Evolutionary conservation across 2,888 invertebrate genomes (phyloP).

Genomic region (Scelioninae gen. 2): DNA sequence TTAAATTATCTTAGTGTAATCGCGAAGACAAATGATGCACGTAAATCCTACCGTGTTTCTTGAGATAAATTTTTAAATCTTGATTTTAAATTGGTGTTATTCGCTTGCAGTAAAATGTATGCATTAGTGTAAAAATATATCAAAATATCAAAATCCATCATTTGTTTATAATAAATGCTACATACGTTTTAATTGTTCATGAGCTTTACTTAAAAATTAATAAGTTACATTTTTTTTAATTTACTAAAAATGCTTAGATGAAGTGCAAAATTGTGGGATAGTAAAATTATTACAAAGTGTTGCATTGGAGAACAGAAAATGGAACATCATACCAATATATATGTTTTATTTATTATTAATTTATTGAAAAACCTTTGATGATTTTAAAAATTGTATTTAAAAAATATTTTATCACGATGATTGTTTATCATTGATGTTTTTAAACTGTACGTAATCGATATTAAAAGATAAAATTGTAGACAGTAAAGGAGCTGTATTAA

Average conservation of each 20-base stretch:
- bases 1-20: slow-evolving; percentile 35
- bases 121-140: neutral
- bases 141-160: slow-evolving; percentile 19
- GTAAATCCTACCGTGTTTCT: slow-evolving; percentile 47
- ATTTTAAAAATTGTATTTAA: no score
- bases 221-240: neutral
- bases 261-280: slow-evolving; percentile 4
- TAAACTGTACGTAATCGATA: no score
- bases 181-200: slow-evolving; percentile 9
- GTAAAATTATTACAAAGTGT: neutral
- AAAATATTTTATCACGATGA: no score
- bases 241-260: neutral
- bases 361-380: no score
- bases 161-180: slow-evolving; percentile 3
- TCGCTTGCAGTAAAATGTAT: slow-evolving; percentile 11
- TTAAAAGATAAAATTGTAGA: neutral
- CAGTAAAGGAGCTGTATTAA: neutral
- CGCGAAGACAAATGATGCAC: slow-evolving; percentile 35
- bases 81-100: slow-evolving; percentile 18
- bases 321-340: neutral
- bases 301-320: neutral
- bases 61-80: slow-evolving; percentile 40
- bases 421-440: no score
- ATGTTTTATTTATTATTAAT: neutral
- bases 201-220: slow-evolving; percentile 14